Evolutionary conservation across 2,888 invertebrate species (phyloP).

Genomic region (Trissonchulus latispiculum): DNA sequence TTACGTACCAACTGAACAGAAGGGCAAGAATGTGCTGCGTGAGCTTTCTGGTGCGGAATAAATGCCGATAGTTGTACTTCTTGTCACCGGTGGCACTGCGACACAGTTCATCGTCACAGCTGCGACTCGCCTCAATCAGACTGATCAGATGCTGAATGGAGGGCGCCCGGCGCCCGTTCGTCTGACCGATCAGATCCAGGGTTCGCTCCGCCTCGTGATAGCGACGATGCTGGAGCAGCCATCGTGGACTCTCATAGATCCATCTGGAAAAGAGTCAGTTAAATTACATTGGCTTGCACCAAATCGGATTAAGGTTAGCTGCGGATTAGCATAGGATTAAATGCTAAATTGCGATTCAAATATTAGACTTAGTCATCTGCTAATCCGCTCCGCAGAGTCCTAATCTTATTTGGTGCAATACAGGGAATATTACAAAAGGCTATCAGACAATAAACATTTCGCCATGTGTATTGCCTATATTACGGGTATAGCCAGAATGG

Average conservation of each 20-base stretch:
- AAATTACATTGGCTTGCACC: too few relatives aligned
- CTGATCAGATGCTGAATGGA: neutral
- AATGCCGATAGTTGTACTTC: neutral
- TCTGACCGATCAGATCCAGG: neutral
- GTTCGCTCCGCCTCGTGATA: neutral
- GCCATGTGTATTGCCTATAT: too few relatives aligned
- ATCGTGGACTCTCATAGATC: conserved; percentile 16
- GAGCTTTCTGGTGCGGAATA: neutral
- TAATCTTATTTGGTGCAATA: too few relatives aligned
- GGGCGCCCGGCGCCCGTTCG: conserved; percentile 3
- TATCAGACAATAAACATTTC: too few relatives aligned
- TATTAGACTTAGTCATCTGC: too few relatives aligned
- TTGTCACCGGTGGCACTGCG: neutral
- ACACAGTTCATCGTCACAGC: neutral
- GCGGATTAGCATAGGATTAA: too few relatives aligned
- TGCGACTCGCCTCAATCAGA: neutral
- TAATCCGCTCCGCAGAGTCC: too few relatives aligned
- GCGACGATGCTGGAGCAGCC: conserved; percentile 11
- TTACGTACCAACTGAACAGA: conserved; percentile 5
- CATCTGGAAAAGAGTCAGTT: neutral
- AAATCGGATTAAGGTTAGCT: too few relatives aligned
- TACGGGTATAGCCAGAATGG: too few relatives aligned
- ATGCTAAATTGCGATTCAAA: too few relatives aligned
- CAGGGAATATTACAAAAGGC: too few relatives aligned
- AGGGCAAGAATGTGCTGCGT: conserved; percentile 10